Percentiles rank a stretch among this genome's conserved stretches.
These are phyloP conservation scores for Trididemnum nubilum DNA, from an alignment of 23 tunicate genomes.

Conservation along the genomic window DNA sequence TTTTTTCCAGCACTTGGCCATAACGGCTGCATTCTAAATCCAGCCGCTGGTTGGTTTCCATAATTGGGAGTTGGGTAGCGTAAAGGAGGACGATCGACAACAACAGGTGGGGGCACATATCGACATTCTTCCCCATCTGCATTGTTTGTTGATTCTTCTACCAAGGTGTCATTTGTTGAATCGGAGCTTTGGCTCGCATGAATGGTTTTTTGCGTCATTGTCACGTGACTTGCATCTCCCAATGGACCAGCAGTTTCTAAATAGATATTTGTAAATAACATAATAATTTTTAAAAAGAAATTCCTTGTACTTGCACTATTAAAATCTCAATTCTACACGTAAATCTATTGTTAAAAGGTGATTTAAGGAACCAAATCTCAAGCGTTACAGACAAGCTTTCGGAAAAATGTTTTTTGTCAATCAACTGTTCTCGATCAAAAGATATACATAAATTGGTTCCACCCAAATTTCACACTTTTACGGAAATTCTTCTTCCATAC, in stretches of 20 bases:
- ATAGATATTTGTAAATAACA: not conserved
- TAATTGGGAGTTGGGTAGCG: slow-evolving; percentile 23
- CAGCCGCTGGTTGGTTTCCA: slow-evolving; percentile 20
- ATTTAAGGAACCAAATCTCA: too few species aligned
- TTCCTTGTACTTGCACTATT: too few species aligned
- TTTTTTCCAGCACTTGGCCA: slow-evolving; percentile 35
- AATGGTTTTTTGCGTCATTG: not conserved
- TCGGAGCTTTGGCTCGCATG: slow-evolving; percentile 6
- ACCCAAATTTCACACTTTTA: too few species aligned
- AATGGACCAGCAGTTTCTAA: not conserved
- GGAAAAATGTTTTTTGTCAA: too few species aligned
- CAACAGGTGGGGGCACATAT: not conserved
- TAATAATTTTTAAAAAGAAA: too few species aligned
- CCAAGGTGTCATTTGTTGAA: slow-evolving; percentile 13
- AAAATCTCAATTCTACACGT: too few species aligned
- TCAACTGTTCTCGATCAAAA: too few species aligned
- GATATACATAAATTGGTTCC: too few species aligned
- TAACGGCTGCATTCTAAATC: slow-evolving; percentile 8
- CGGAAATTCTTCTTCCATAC: too few species aligned
- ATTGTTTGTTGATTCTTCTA: not conserved
- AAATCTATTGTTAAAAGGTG: too few species aligned
- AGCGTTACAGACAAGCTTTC: too few species aligned
- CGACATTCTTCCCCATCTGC: not conserved
- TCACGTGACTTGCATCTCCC: not conserved
- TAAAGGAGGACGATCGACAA: not conserved